Conservation (phyloP, 2,797 vertebrate species). For the Rhincodon typus region DNA sequence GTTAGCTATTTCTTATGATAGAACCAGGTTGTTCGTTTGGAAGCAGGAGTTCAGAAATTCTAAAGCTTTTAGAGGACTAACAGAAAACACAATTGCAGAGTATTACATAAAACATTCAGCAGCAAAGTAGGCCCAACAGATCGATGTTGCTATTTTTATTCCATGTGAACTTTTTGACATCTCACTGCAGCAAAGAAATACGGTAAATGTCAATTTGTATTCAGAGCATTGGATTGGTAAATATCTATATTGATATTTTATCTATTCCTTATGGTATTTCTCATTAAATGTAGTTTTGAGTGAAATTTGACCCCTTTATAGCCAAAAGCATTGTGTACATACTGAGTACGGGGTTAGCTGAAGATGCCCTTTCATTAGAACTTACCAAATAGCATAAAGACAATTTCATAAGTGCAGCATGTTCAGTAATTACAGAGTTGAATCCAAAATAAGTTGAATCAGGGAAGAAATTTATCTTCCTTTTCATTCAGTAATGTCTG, state of each 20-base stretch:
- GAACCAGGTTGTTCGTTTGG: no score
- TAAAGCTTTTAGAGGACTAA: not conserved
- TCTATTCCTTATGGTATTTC: not conserved
- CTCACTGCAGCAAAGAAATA: no score
- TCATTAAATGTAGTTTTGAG: not conserved
- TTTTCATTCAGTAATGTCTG: no score
- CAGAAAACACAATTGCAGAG: not conserved
- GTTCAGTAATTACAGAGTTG: no score
- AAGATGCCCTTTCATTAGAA: not conserved
- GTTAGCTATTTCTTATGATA: not conserved
- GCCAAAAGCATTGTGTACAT: not conserved
- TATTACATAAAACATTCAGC: no score
- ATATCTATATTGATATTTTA: not conserved
- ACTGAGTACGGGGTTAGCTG: not conserved
- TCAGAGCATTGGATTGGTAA: not conserved
- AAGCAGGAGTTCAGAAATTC: no score
- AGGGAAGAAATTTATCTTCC: no score
- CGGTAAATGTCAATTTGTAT: not conserved
- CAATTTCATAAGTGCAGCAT: no score
- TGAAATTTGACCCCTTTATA: not conserved
- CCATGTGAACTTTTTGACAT: no score
- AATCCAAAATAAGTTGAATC: no score
- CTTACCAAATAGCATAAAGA: not conserved
- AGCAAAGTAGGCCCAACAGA: no score
- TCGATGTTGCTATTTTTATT: no score